Evolutionary conservation across 2,888 invertebrate genomes (phyloP), one percentile per base, ranked within the genome.

Genomic region (Tineola bisselliella): DNA sequence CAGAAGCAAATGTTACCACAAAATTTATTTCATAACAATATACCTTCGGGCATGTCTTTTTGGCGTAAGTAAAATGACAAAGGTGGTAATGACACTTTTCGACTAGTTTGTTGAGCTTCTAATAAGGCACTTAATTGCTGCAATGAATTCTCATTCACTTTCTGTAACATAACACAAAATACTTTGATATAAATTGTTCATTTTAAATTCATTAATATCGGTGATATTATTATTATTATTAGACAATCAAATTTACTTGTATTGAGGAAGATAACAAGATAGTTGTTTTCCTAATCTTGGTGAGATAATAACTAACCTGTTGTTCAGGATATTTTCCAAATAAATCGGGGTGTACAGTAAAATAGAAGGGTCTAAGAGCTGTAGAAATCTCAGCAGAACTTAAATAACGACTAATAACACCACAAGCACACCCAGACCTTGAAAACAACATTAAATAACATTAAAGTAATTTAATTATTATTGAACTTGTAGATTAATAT

Each of bases 301-400:
- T 25, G 25, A 25, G 25, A 25, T 25, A 25, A 38, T 48, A 17
- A 70, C 80, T 84, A 87, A 95, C 96, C 79, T 94, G 90, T 86
- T 97, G 95, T 72, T 91, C 91, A 38, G 98, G 98, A 88, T 93
- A 92, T 81, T 94, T 93, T 61, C 96, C 96, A 88, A 98, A 98
- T 56, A 98, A 89, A 87, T 98, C 98, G 11, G 98, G 98, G 88
- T 98, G 98, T 2, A 98, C 97, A 62, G 93, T 93, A 77, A 98
- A 97, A 81, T 97, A 97, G 80, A 98, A 97, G 5, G 97, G 97
- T 63, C 97, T 89, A 56, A 98, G 84, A 0, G 97, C 97, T 19
- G 96, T 93, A 0, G 97, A 93, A 17, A 97, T 91, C 88, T 97
- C 96, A 30, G 93, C 92, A 63, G 92, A 91, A 70, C 92, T 94